These are phyloP conservation scores for Ophioninae sp. DNA, from an alignment of 2,888 invertebrate species.

Conservation along the genomic window DNA sequence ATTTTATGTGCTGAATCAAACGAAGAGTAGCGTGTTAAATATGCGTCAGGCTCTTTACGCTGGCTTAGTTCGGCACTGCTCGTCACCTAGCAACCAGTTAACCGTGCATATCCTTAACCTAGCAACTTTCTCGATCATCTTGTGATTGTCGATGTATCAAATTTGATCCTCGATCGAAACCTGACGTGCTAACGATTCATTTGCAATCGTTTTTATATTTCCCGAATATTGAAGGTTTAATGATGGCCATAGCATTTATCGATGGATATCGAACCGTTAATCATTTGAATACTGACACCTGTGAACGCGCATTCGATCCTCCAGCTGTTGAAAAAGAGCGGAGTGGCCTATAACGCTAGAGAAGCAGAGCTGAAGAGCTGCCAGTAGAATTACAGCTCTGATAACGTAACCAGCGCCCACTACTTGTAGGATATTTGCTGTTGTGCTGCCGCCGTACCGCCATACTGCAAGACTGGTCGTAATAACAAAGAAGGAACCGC, in stretches of 20 bases:
- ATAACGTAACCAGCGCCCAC: slow-evolving; percentile 85
- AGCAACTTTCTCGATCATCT: no score
- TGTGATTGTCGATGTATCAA: no score
- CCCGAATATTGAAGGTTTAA: no score
- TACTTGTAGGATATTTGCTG: slow-evolving; percentile 86
- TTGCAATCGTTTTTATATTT: no score
- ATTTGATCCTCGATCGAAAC: no score
- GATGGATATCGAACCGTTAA: background rate
- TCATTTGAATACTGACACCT: slow-evolving; percentile 83
- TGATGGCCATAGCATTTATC: background rate
- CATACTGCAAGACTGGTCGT: slow-evolving; percentile 85
- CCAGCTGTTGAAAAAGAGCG: slow-evolving; percentile 91
- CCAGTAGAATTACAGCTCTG: slow-evolving; percentile 87
- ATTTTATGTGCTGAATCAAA: no score
- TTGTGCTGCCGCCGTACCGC: slow-evolving; percentile 85
- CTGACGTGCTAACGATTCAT: no score
- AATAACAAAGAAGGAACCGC: slow-evolving; percentile 85
- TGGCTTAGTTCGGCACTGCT: no score
- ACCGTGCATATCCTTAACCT: no score
- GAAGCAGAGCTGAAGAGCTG: slow-evolving; percentile 89
- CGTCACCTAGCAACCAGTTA: no score
- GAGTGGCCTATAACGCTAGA: slow-evolving; percentile 90
- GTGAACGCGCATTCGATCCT: slow-evolving; percentile 88
- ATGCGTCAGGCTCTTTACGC: no score
- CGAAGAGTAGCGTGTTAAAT: no score